A percentile compares a stretch with the other conserved stretches of the same genome.
phyloP scores from a whole-genome alignment of 2,113 vertebrate species.

The Bos javanicus region DNA sequence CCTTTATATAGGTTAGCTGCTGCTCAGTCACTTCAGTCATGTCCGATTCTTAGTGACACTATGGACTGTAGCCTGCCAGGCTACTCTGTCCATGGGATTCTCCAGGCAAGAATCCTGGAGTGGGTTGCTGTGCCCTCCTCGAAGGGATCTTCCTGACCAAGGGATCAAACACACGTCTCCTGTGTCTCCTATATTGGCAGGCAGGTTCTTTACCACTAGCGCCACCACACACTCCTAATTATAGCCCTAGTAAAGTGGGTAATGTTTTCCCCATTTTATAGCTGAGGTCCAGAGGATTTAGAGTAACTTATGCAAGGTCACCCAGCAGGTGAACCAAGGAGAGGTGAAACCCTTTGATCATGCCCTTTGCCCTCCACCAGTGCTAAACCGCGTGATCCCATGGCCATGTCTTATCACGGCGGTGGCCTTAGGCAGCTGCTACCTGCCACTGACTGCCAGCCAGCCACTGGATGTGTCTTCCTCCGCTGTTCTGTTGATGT shows the following conservation, averaged over 20 bases:
- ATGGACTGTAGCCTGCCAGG: background rate
- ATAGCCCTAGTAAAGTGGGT: background rate
- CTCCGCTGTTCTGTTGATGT: background rate
- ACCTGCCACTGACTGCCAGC: background rate
- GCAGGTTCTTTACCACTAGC: background rate
- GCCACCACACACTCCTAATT: background rate
- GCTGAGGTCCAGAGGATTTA: background rate
- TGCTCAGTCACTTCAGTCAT: background rate
- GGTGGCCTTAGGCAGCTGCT: background rate
- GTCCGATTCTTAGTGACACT: background rate
- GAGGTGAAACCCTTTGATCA: background rate
- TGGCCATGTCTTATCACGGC: rapidly evolving
- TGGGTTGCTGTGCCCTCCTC: background rate
- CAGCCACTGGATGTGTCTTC: background rate
- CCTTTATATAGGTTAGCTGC: background rate
- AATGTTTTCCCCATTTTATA: background rate
- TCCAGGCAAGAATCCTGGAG: background rate
- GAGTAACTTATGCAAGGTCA: background rate
- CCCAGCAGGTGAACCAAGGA: background rate
- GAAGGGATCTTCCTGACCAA: background rate
- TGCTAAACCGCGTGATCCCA: background rate
- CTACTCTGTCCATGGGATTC: background rate
- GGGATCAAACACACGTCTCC: background rate
- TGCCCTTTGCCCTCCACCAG: background rate
- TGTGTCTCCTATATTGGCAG: background rate